Evolutionary conservation across 1,140 invertebrate genomes (phyloP), one percentile per base, ranked within the genome.

Genomic region (Drosophila ananassae): DNA sequence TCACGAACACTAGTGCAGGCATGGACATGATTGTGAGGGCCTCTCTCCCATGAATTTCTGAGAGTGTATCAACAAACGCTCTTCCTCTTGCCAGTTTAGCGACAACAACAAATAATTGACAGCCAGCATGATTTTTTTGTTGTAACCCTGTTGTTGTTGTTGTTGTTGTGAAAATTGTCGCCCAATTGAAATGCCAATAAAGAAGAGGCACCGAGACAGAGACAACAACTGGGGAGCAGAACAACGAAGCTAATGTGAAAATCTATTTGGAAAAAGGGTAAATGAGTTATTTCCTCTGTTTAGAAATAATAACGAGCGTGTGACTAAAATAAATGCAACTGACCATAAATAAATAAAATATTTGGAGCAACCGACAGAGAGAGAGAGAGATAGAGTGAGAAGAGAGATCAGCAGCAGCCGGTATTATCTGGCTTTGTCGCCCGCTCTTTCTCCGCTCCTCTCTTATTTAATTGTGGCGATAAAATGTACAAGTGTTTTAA

Each of bases 231-330:
- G 8, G 51, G 17, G 3, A 53, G 2, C 22, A 7, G 22, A 30
- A 22, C 8, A 21, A 13, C n/a, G 30, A 46, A 44, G 13, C 17
- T 17, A 44, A 44, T 44, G 41, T 17, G 50, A 66, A 74, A 74
- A 79, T 71, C 41, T 51, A 80, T 44, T 21, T 55, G 61, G 57
- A 73, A 53, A 59, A 74, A 64, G 73, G 57, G 69, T 83, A 85
- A 84, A 84, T 77, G 73, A 81, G 68, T 76, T 80, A 68, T 62
- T 84, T 84, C 82, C 81, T 84, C 73, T 71, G 81, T 77, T 48
- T 83, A 82, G 71, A 58, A 66, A 41, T 34, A 22, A 39, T 51
- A 54, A 44, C 60, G 41, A 61, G 41, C 44, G 50, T 54, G 47
- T 55, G 46, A 41, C 37, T 22, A 5, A 46, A 7, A 34, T 52